These are phyloP conservation scores for Candidula unifasciata DNA, from an alignment of 2,888 invertebrate genomes.

Conservation along the genomic window DNA sequence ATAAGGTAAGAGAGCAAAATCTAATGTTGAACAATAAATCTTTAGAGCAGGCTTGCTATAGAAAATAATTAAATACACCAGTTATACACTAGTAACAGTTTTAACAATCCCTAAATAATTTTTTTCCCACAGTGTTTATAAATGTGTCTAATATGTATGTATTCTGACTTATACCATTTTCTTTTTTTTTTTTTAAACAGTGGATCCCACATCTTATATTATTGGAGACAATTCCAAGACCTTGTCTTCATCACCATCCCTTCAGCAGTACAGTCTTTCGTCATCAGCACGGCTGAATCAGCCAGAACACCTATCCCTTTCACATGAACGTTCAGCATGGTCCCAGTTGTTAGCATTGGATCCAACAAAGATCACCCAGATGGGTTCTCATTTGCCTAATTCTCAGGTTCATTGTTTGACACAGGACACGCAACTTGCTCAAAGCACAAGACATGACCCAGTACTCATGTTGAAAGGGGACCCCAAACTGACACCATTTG, in stretches of 20 bases:
- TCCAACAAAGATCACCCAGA: slow-evolving; percentile 11
- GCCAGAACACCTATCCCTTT: neutral
- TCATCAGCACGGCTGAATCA: slow-evolving; percentile 4
- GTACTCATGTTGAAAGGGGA: slow-evolving; percentile 34
- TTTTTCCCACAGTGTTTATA: too few relatives aligned
- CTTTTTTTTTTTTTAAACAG: slow-evolving; percentile 1
- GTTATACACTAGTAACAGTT: too few relatives aligned
- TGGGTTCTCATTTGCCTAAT: slow-evolving; percentile 23
- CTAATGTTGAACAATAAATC: too few relatives aligned
- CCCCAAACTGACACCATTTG: neutral
- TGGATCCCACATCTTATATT: slow-evolving; percentile 3
- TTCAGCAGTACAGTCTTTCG: slow-evolving; percentile 26
- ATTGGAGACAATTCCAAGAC: slow-evolving; percentile 4
- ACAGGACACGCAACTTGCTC: neutral
- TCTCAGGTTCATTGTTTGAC: slow-evolving; percentile 31
- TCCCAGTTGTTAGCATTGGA: slow-evolving; percentile 48
- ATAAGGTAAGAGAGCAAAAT: too few relatives aligned
- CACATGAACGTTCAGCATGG: slow-evolving; percentile 49
- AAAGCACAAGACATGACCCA: slow-evolving; percentile 2
- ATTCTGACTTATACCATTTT: too few relatives aligned
- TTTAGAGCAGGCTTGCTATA: too few relatives aligned
- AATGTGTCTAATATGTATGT: too few relatives aligned
- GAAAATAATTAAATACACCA: too few relatives aligned
- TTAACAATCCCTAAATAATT: too few relatives aligned
- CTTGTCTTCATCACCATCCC: neutral